Conservation (phyloP, 2,888 invertebrate genomes). For the Diloba caeruleocephala region DNA sequence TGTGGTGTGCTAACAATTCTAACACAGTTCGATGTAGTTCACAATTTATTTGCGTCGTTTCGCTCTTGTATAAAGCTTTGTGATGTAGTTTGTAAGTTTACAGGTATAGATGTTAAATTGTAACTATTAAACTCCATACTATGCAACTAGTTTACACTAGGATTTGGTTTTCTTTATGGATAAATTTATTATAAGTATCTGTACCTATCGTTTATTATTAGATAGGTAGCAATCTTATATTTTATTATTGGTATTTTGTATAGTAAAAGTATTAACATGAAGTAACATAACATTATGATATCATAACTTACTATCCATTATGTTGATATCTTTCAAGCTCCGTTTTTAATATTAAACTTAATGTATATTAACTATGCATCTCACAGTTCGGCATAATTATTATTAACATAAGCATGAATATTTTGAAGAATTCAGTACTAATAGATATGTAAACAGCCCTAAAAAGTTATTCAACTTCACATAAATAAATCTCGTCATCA, state of each 20-base stretch:
- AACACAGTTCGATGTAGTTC: slow-evolving; percentile 76
- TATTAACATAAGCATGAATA: slow-evolving; percentile 54
- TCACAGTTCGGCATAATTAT: slow-evolving; percentile 38
- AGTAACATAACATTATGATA: slow-evolving; percentile 54
- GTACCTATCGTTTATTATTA: slow-evolving; percentile 18
- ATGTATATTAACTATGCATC: slow-evolving; percentile 59
- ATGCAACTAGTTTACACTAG: slow-evolving; percentile 36
- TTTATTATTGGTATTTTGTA: slow-evolving; percentile 50
- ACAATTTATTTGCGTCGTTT: slow-evolving; percentile 79
- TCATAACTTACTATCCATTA: slow-evolving; percentile 64
- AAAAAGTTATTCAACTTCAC: neutral
- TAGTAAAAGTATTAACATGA: slow-evolving; percentile 62
- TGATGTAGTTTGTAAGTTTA: slow-evolving; percentile 58
- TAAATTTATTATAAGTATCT: slow-evolving; percentile 11
- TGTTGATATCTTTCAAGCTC: slow-evolving; percentile 43
- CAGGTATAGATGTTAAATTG: slow-evolving; percentile 50
- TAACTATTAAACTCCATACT: slow-evolving; percentile 34
- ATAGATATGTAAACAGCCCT: slow-evolving; percentile 21
- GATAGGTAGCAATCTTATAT: slow-evolving; percentile 34
- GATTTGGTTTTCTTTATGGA: slow-evolving; percentile 34
- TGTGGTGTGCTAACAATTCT: slow-evolving; percentile 87
- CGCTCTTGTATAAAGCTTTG: slow-evolving; percentile 77
- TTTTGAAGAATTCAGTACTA: slow-evolving; percentile 41
- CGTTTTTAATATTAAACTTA: slow-evolving; percentile 49
- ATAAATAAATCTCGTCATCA: no score